These are phyloP conservation scores for Carassius carassius DNA, from an alignment of 2,113 vertebrate genomes.

Conservation along the genomic window DNA sequence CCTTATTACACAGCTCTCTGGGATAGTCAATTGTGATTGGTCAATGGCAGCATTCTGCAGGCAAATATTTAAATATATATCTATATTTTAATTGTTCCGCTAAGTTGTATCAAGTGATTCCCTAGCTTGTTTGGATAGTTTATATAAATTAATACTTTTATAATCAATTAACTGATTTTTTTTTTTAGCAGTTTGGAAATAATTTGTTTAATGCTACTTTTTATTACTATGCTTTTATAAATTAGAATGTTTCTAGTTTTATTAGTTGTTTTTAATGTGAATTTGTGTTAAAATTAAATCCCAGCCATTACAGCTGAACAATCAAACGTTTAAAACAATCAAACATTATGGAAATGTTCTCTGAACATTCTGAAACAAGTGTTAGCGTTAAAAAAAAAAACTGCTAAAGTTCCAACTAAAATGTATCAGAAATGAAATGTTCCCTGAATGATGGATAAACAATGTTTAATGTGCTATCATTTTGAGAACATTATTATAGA, in stretches of 20 bases:
- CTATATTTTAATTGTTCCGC: background rate
- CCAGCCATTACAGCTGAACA: too few relatives aligned
- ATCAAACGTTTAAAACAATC: too few relatives aligned
- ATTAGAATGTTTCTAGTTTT: background rate
- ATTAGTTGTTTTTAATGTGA: background rate
- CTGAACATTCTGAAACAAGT: background rate
- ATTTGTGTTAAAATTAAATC: too few relatives aligned
- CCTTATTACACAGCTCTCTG: constrained; percentile 18
- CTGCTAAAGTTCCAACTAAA: background rate
- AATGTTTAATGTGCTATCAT: background rate
- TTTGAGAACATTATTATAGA: background rate
- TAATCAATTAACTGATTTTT: background rate
- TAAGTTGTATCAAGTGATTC: background rate
- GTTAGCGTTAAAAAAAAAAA: background rate
- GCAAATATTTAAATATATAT: background rate
- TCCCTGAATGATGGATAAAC: background rate
- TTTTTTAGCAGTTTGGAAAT: background rate
- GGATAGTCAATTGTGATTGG: constrained; percentile 14
- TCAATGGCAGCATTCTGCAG: background rate
- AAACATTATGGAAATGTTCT: too few relatives aligned
- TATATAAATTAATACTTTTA: background rate
- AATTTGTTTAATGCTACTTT: background rate
- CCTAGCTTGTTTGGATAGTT: background rate
- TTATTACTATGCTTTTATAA: background rate
- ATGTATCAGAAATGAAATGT: background rate